Conservation (phyloP, 2,113 vertebrate genomes). For the Pelvicachromis taeniatus region DNA sequence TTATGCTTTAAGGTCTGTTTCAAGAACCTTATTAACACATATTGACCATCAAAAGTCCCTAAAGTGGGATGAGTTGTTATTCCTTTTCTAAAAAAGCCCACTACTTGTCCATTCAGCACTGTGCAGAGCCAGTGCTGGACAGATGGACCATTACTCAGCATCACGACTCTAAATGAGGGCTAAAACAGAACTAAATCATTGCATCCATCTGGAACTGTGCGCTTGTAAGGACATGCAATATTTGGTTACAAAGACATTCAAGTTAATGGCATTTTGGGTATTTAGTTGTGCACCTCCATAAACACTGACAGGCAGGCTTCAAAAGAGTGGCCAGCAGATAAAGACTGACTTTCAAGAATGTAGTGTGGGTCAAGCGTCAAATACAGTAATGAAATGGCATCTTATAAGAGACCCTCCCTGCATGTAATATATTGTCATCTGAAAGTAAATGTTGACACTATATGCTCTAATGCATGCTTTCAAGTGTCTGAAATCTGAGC, state of each 20-base stretch:
- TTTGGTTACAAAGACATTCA: neutral
- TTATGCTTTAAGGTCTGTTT: neutral
- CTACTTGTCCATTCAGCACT: constrained; percentile 35
- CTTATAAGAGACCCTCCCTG: neutral
- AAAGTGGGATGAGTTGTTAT: neutral
- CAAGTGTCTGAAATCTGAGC: neutral
- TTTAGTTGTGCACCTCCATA: neutral
- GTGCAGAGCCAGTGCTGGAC: constrained; percentile 20
- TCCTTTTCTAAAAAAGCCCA: neutral
- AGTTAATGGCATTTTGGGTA: neutral
- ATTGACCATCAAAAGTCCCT: constrained; percentile 11
- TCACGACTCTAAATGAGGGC: constrained; percentile 14
- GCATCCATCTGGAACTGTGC: constrained; percentile 27
- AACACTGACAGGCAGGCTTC: neutral
- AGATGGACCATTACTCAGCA: constrained; percentile 60
- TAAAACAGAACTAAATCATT: constrained; percentile 32
- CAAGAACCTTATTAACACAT: constrained; percentile 13
- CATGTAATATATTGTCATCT: neutral
- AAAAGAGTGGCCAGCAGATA: neutral
- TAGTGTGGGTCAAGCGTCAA: neutral
- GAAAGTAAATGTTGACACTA: neutral
- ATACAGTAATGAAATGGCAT: neutral
- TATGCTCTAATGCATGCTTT: neutral
- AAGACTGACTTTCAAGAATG: neutral
- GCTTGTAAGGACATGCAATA: neutral